Evolutionary conservation across 2,113 vertebrate genomes (phyloP).

Genomic region (Galeopterus variegatus): DNA sequence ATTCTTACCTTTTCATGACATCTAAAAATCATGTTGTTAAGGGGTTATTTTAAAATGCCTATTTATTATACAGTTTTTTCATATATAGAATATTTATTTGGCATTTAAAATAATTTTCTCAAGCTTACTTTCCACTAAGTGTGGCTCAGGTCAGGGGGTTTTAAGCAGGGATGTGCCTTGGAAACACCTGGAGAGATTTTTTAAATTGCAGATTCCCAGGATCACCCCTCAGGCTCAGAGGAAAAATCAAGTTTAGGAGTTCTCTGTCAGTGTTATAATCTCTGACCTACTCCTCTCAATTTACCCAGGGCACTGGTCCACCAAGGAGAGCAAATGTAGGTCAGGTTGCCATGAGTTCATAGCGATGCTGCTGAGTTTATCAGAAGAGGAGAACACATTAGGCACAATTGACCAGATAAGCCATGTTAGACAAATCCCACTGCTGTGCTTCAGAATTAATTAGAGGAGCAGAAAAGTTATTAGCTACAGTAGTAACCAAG

Average conservation of each 20-base stretch:
- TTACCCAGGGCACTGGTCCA: neutral
- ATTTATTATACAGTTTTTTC: neutral
- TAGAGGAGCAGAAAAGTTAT: constrained; percentile 38
- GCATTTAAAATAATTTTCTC: neutral
- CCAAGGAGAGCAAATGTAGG: neutral
- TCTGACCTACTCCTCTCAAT: constrained; percentile 20
- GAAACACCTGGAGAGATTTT: neutral
- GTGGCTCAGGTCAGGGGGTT: neutral
- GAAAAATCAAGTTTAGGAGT: constrained; percentile 43
- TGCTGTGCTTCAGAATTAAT: constrained; percentile 65
- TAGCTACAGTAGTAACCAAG: constrained; percentile 17
- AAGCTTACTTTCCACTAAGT: neutral
- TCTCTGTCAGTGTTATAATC: constrained; percentile 24
- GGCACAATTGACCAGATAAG: neutral
- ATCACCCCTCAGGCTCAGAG: constrained; percentile 36
- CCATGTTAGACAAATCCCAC: constrained; percentile 31
- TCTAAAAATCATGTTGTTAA: neutral
- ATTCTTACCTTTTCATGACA: neutral
- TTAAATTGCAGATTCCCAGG: neutral
- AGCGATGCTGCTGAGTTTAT: neutral
- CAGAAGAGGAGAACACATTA: constrained; percentile 1
- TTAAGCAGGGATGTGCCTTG: neutral
- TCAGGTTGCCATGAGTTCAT: neutral
- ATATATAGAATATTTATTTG: neutral
- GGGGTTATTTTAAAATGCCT: neutral